A percentile compares a stretch with the other conserved stretches of the same genome.
These are phyloP conservation scores for Drosophila kikkawai DNA, from an alignment of 1,140 invertebrate genomes.

Conservation along the genomic window DNA sequence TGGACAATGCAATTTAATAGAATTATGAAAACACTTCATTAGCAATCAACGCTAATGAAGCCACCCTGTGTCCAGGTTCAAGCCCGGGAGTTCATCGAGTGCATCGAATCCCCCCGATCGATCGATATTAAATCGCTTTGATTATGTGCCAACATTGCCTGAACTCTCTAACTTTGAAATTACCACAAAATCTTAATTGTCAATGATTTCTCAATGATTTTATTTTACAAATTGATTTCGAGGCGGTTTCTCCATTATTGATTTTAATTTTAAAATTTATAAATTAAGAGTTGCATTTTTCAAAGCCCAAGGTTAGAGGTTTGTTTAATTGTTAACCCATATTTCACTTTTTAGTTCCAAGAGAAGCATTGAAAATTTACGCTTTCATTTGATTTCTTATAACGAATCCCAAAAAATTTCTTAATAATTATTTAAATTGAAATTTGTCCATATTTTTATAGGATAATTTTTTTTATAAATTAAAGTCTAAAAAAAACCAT, in stretches of 20 bases:
- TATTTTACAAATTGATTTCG: constrained; percentile 9
- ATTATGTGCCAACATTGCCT: constrained; percentile 19
- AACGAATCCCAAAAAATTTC: too few relatives aligned
- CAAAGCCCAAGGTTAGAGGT: neutral
- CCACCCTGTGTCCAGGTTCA: constrained; percentile 9
- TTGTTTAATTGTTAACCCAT: neutral
- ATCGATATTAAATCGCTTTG: constrained; percentile 2
- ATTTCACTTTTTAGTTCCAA: neutral
- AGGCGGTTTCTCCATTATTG: neutral
- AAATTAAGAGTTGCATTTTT: neutral
- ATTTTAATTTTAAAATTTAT: neutral
- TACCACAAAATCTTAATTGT: constrained; percentile 22
- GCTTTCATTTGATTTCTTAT: neutral
- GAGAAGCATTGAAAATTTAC: neutral
- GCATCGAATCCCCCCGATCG: constrained; percentile 22
- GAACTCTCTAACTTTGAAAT: constrained; percentile 7
- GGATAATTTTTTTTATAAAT: too few relatives aligned
- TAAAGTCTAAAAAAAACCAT: too few relatives aligned
- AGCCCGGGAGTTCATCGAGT: neutral
- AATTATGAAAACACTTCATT: constrained; percentile 55
- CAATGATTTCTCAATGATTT: constrained; percentile 20
- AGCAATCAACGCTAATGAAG: constrained; percentile 30
- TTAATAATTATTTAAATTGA: neutral
- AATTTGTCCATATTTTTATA: too few relatives aligned
- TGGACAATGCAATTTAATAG: constrained; percentile 41